A percentile compares a stretch with the other conserved stretches of the same genome.
phyloP scores from a whole-genome alignment of 2,888 invertebrate genomes.

The Eristalis pertinax region DNA sequence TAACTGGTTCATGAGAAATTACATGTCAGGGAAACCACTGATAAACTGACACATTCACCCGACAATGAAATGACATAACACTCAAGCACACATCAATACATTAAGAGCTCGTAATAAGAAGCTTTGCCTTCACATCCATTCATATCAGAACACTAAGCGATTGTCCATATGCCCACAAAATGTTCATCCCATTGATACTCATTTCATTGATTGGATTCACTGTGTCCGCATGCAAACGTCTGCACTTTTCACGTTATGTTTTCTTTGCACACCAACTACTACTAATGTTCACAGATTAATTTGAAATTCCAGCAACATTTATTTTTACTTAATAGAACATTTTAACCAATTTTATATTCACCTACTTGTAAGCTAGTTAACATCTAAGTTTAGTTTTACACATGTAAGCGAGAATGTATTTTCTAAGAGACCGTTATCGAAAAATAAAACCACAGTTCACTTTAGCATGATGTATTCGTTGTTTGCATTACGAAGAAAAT shows the following conservation, averaged over 20 bases:
- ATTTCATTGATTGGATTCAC: background rate
- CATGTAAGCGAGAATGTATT: constrained; percentile 31
- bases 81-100: too few species aligned
- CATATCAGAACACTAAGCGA: background rate
- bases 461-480: constrained; percentile 28
- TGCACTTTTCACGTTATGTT: background rate
- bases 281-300: background rate
- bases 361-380: background rate
- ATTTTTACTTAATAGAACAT: background rate
- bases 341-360: background rate
- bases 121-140: too few species aligned
- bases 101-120: too few species aligned
- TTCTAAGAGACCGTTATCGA: constrained; percentile 1
- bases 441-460: constrained; percentile 24
- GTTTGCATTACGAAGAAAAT: constrained; percentile 5
- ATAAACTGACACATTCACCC: too few species aligned
- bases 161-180: background rate
- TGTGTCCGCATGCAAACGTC: background rate
- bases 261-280: background rate
- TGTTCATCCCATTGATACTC: background rate
- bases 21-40: too few species aligned
- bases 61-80: too few species aligned
- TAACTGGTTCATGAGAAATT: too few species aligned
- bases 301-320: background rate
- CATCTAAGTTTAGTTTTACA: background rate